Base-by-base conservation (phyloP, 2,797 vertebrate genomes). In the Xiphorhynchus erythropygius region DNA sequence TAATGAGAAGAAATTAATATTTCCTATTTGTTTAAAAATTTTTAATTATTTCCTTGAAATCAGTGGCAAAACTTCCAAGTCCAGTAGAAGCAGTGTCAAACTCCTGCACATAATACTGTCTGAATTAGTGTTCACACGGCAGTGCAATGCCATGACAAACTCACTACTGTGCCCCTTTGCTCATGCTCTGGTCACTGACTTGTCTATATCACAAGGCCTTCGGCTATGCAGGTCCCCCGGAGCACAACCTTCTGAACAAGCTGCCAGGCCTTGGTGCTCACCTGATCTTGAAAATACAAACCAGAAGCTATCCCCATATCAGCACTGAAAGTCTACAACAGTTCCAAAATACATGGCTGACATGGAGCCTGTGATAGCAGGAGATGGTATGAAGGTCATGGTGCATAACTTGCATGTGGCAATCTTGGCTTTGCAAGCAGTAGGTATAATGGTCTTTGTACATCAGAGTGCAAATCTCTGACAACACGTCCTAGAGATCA, bases 381-480 rank as follows among this genome's bases (percentile, higher is more conserved):
- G 53, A 71, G 65, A 24, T 47, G 59, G 71, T 21, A 50, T 18
- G 82, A 82, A 94, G 81, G 91, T 69, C 78, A 62, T 55, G 73
- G 41, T 33, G 47, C 39, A 21, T 50, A 84, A 53, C 63, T 76
- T 13, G 27, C 52, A 50, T 21, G 52, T 13, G 39, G 77, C 84
- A 73, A 25, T 28, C 63, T n/a, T 65, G 81, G 50, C 75, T 84
- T 79, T 1, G 1, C 75, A 52, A 60, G 14, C 75, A 50, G 67
- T 5, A 49, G 68, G 63, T 49, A 42, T 76, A 84, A 60, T 6
- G 19, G 47, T 33, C 49, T 79, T 55, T 3, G 8, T 24, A 23
- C 42, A 77, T 24, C 71, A 86, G 74, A 84, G 74, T 32, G 74
- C 62, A 87, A 81, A 91, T 49, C 78, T 82, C 56, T 79, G 75